Percentiles rank a stretch among this genome's conserved stretches.
Conservation (phyloP, 2,113 vertebrate species). For the Stegostoma tigrinum region DNA sequence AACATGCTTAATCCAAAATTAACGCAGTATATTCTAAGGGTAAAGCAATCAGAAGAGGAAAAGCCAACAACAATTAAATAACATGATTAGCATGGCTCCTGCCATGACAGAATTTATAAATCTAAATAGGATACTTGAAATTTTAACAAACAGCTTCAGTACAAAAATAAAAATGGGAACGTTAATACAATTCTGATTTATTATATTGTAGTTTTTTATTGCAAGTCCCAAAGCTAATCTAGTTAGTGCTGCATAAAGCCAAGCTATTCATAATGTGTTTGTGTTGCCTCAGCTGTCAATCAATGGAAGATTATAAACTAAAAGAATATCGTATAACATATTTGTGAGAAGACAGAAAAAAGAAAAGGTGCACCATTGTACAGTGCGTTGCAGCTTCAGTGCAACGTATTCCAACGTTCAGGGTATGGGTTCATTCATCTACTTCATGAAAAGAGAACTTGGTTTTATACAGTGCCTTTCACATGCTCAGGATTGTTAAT, state of each 20-base stretch:
- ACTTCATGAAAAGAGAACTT: not conserved
- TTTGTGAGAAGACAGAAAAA: not conserved
- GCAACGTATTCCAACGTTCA: not conserved
- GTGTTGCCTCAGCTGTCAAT: not conserved
- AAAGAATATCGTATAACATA: not conserved
- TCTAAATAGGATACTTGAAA: not conserved
- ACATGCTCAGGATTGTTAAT: not conserved
- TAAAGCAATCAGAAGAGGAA: not conserved
- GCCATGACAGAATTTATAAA: not conserved
- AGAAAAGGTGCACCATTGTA: not conserved
- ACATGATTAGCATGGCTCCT: not conserved
- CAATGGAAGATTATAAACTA: not conserved
- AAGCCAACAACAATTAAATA: not conserved
- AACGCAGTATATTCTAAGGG: not conserved
- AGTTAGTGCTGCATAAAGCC: not conserved
- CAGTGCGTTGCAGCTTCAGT: not conserved
- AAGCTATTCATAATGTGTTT: not conserved
- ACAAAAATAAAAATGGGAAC: not conserved
- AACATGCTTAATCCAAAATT: not conserved
- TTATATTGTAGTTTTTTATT: not conserved
- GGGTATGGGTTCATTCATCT: not conserved
- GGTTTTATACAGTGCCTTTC: not conserved
- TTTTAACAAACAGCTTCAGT: not conserved
- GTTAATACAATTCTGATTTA: slow-evolving; percentile 12
- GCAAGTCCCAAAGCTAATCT: not conserved